These are phyloP conservation scores for Invenusta paracnida DNA, from an alignment of 2,888 invertebrate genomes.

Conservation along the genomic window DNA sequence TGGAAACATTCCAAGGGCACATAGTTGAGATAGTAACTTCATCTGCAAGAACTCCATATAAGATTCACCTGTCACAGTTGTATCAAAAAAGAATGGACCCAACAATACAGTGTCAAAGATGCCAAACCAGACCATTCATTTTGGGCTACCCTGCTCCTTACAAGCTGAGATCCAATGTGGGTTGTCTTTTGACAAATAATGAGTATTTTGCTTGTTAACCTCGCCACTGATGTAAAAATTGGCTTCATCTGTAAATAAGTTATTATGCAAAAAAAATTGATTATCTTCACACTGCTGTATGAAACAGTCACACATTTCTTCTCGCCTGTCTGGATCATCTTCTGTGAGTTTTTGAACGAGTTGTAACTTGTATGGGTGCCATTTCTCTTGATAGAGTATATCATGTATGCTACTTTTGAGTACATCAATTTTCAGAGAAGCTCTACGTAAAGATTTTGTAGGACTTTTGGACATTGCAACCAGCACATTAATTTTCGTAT, in stretches of 20 bases:
- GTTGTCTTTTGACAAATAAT: background rate
- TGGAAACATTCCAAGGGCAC: background rate
- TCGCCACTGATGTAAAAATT: background rate
- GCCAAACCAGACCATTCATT: background rate
- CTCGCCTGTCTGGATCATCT: constrained; percentile 10
- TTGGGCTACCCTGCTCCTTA: background rate
- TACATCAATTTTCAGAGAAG: background rate
- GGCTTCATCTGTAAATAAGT: too few species aligned
- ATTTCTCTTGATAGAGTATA: background rate
- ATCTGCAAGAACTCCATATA: background rate
- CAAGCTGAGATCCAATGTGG: background rate
- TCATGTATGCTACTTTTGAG: background rate
- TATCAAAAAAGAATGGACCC: background rate
- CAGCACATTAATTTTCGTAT: background rate
- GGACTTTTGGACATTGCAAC: background rate
- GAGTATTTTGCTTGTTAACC: background rate
- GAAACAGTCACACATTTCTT: constrained; percentile 21
- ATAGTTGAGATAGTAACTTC: background rate
- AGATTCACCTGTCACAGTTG: background rate
- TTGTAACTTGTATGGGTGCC: background rate
- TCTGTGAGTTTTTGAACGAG: background rate
- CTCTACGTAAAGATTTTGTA: background rate
- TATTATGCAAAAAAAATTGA: background rate
- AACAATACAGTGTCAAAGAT: background rate
- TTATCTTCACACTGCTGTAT: constrained; percentile 14